Evolutionary conservation across 2,113 vertebrate species (phyloP).

Genomic region (Gasterosteus aculeatus): DNA sequence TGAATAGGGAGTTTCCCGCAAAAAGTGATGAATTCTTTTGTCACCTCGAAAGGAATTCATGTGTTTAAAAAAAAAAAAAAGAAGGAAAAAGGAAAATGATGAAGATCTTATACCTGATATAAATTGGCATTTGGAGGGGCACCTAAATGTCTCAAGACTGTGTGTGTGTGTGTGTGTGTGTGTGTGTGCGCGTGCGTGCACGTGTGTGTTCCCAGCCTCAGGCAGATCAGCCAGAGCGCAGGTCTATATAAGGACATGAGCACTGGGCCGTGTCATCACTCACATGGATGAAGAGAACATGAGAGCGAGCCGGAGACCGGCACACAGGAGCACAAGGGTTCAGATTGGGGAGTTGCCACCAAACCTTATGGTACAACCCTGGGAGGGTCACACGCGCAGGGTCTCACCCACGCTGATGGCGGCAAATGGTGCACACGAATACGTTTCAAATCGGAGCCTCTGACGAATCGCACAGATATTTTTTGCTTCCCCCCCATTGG

Average conservation of each 20-base stretch:
- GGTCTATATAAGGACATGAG: constrained; percentile 83
- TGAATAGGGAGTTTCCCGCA: too few species aligned
- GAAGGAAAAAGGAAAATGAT: constrained; percentile 1
- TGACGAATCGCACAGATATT: constrained; percentile 40
- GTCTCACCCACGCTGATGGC: neutral
- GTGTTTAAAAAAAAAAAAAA: neutral
- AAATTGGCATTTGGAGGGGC: constrained; percentile 36
- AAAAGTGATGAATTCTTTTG: neutral
- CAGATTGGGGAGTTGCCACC: constrained; percentile 23
- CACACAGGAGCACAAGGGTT: constrained; percentile 38
- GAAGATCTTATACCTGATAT: neutral
- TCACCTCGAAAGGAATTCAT: neutral
- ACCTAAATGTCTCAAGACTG: constrained; percentile 34
- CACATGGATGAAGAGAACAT: constrained; percentile 66
- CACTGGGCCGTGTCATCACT: constrained; percentile 74
- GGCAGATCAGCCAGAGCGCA: constrained; percentile 61
- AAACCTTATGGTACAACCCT: neutral
- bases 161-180: constrained; percentile 34
- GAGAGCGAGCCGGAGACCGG: constrained; percentile 46
- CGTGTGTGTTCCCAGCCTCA: constrained; percentile 36
- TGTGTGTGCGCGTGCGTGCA: constrained; percentile 25
- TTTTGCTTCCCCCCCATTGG: constrained; percentile 39
- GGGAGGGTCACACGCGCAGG: neutral
- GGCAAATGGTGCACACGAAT: neutral
- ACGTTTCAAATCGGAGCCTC: constrained; percentile 4